Base-by-base conservation (phyloP, 2,888 invertebrate species). In the Ctenicera cuprea region DNA sequence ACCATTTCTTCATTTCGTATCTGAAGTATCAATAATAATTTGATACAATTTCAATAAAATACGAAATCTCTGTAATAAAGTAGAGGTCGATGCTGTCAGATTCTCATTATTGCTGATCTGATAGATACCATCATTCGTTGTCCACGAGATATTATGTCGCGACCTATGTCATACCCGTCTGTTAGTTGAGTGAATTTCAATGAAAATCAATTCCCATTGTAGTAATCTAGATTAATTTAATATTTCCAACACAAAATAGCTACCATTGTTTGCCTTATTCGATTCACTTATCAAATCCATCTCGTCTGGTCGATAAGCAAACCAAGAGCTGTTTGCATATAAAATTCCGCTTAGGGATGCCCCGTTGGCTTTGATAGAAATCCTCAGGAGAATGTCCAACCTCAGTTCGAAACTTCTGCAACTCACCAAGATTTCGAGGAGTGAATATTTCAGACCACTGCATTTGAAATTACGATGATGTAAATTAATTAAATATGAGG, bases 401-500 rank as follows among this genome's bases (percentile, higher is more conserved):
- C 33, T 9, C 9, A 33, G 33, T 3, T 16, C 16, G 1, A 14
- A 45, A 45, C 14, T 43, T 43, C n/a, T 43, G n/a, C 12, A 43
- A 43, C 45, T 45, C 18, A 1, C 8, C 45, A 14, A 45, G 45
- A 45, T 18, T 45, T 8, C 16, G 7, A 18, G 45, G 18, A 18
- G 18, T 45, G 14, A 16, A 45, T 45, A 45, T 45, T 45, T 45
- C 16, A 7, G 18, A 45, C 8, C 11, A 7, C 18, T 45, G 16
- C 14, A 45, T 45, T 45, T 1, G 45, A 45, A 45, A 45, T 14
- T 45, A 45, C 14, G 45, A 33, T 33, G 33, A 45, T 16, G 45
- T 45, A 45, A 45, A 45, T 45, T 45, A 45, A 18, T 45, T 16
- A 45, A 45, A 45, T 45, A 45, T 45, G 45, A 45, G 45, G 18